These are phyloP conservation scores for Dinocampus coccinellae DNA, from an alignment of 2,888 invertebrate species.

Conservation along the genomic window DNA sequence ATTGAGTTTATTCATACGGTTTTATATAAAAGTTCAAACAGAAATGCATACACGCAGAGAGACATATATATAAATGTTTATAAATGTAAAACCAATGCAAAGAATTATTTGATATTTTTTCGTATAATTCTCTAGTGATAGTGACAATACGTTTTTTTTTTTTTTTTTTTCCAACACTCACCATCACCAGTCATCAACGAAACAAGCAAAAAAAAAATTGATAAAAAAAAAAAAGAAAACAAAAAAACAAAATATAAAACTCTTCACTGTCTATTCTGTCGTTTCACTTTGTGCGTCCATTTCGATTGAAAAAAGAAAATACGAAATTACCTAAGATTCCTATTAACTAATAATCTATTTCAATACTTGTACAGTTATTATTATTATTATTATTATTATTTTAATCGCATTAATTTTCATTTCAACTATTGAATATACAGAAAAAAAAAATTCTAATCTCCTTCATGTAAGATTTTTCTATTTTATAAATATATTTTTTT, in stretches of 20 bases:
- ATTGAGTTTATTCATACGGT: neutral
- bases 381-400: too few species aligned
- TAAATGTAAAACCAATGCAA: neutral
- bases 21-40: neutral
- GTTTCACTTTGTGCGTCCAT: constrained; percentile 42
- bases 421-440: neutral
- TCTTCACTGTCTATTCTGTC: constrained; percentile 46
- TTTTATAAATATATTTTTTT: neutral
- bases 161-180: too few species aligned
- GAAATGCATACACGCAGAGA: neutral
- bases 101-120: neutral
- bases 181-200: too few species aligned
- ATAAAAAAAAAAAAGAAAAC: neutral
- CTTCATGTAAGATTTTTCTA: neutral
- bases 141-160: neutral
- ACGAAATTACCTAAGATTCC: constrained; percentile 40
- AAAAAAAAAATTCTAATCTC: neutral
- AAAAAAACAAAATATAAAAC: too few species aligned
- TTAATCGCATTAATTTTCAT: too few species aligned
- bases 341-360: constrained; percentile 32
- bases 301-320: constrained; percentile 21
- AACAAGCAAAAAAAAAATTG: too few species aligned
- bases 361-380: too few species aligned
- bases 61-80: neutral
- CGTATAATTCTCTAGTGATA: neutral